Conservation (phyloP, 2,888 invertebrate genomes). For the Diarsia brunnea region DNA sequence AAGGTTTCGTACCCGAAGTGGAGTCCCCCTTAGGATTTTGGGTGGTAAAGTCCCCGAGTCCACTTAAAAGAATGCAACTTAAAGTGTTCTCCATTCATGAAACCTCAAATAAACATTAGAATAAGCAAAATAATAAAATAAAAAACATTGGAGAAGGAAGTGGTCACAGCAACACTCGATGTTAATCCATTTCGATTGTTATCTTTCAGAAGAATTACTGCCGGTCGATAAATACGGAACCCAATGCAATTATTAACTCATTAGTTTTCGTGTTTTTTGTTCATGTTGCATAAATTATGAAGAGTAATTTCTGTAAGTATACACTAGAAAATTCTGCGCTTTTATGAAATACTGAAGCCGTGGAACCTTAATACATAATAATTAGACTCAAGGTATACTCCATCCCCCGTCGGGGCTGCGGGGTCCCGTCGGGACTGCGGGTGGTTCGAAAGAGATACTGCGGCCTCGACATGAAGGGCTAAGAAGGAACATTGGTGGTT, state of each 20-base stretch:
- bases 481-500: no score
- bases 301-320: slow-evolving; percentile 4
- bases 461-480: no score
- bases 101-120: neutral
- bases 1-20: no score
- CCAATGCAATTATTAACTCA: slow-evolving; percentile 71
- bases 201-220: slow-evolving; percentile 63
- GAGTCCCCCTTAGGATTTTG: no score
- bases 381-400: neutral
- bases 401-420: no score
- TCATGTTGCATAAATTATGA: slow-evolving; percentile 11
- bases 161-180: slow-evolving; percentile 18
- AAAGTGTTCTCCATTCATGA: neutral
- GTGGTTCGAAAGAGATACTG: no score
- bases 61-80: neutral
- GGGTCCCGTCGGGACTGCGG: no score
- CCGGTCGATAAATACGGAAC: slow-evolving; percentile 56
- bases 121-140: neutral
- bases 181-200: slow-evolving; percentile 63
- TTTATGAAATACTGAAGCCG: neutral
- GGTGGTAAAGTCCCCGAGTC: neutral
- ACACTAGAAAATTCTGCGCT: neutral
- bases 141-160: slow-evolving; percentile 4
- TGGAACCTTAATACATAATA: neutral
- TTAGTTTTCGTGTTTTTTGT: slow-evolving; percentile 50